Base-by-base conservation (phyloP, 1,140 invertebrate genomes). In the Copidosoma floridanum region DNA sequence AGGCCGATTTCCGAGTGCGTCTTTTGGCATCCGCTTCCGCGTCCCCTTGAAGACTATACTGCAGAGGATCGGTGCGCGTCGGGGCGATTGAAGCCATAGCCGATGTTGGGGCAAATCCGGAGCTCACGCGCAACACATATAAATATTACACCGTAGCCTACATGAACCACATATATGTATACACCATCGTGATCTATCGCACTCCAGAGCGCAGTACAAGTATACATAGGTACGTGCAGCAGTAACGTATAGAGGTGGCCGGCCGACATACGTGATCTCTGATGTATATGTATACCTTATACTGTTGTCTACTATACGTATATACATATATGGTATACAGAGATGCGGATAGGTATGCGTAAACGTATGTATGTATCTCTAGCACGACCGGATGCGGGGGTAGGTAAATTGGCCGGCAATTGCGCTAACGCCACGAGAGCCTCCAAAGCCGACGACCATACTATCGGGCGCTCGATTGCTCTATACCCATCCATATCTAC, bases 381-480 rank as follows among this genome's bases (percentile, higher is more conserved):
- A 29, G 75, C 76, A 78, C 77, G 77, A 80, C 78, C 77, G 78
- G 78, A 80, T 79, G 78, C 73, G 75, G 77, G 77, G 77, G 77
- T 80, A 80, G 77, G 78, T 79, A 78, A 80, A 80, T 80, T 80
- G 74, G 72, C 73, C 73, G 71, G 75, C 77, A 80, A 80, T 80
- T 80, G 78, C n/a, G n/a, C 72, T 77, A 73, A 80, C 75, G 78
- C 77, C 77, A 79, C 77, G 68, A 75, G 68, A 72, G 69, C 68
- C n/a, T 72, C 71, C 68, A 73, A 75, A 65, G 12, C 7, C 51
- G 37, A n/a, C n/a, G n/a, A n/a, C n/a, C n/a, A n/a, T n/a, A n/a
- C n/a, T n/a, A n/a, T n/a, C n/a, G n/a, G n/a, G n/a, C n/a, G n/a
- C n/a, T n/a, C n/a, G n/a, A n/a, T n/a, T n/a, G n/a, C n/a, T n/a